A percentile compares a stretch with the other conserved stretches of the same genome.
These are phyloP conservation scores for Bombus turneri DNA, from an alignment of 1,140 invertebrate genomes.

Conservation along the genomic window DNA sequence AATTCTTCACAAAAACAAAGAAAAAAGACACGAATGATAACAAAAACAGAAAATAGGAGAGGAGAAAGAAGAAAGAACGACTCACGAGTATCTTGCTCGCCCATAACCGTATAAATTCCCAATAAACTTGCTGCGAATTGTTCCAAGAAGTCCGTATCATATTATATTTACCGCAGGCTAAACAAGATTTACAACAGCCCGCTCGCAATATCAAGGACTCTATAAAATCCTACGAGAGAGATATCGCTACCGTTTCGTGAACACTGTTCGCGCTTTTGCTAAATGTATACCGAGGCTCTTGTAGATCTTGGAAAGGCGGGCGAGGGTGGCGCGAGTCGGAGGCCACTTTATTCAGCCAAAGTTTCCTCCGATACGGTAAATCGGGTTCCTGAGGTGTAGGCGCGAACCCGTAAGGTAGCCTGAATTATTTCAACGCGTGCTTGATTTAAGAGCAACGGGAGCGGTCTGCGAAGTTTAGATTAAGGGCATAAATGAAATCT, in stretches of 20 bases:
- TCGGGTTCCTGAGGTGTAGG: not conserved
- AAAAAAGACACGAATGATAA: no score
- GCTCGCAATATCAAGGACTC: no score
- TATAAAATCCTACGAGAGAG: not conserved
- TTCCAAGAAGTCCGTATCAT: not conserved
- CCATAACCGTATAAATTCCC: not conserved
- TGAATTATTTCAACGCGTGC: conserved; percentile 18
- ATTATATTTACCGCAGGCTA: not conserved
- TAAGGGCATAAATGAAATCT: conserved; percentile 11
- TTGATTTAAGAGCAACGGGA: conserved; percentile 36
- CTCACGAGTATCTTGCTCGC: no score
- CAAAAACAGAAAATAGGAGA: no score
- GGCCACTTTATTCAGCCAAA: not conserved
- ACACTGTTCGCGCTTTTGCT: not conserved
- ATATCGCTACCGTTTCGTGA: not conserved
- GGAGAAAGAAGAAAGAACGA: no score
- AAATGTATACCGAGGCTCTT: not conserved
- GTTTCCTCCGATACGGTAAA: not conserved
- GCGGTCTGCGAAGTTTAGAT: conserved; percentile 30
- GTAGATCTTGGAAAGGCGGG: not conserved
- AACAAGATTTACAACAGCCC: not conserved
- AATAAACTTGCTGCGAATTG: not conserved
- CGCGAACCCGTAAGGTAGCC: not conserved
- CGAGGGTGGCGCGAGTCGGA: not conserved
- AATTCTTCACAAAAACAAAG: no score